Evolutionary conservation across 1,140 invertebrate species (phyloP), one percentile per base, ranked within the genome.

Genomic region (Prorops nasuta): DNA sequence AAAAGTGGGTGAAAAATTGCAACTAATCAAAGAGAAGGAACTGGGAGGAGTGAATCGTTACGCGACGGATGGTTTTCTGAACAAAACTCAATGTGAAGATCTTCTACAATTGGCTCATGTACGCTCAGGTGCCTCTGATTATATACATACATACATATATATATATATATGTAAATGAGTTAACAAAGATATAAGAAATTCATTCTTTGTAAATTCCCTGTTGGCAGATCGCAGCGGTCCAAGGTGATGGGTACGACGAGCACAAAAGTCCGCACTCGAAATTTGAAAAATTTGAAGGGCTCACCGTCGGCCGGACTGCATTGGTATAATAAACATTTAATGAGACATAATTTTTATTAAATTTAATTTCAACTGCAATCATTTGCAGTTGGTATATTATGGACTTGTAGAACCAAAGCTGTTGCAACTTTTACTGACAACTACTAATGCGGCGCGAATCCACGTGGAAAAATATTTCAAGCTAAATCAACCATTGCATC

Each of bases 201-300:
- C 10, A 28, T 28, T 28, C 31, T 37, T n/a, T 28, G 18, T 18
- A 14, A 8, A 24, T 22, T 41, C 38, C 22, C 43, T 28, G n/a
- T 21, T 32, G 18, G 21, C 45, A 79, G 78, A 61, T 67, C 18
- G 80, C 76, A 22, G 72, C 74, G 15, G 62, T 77, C 16, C 60
- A 77, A 55, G 81, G 82, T 20, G 81, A 83, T 60, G 82, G 82
- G 7, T 84, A 83, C 56, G 62, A 63, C 12, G 67, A 71, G n/a
- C 76, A 73, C 31, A 68, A 63, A 51, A 79, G 77, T 44, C 82
- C 85, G 20, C 83, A 85, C 66, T 83, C 84, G 12, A 56, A 70
- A 54, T 72, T 76, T 54, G 85, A 87, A 68, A 71, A 67, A 44
- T 85, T 85, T 65, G 78, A 81, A 66, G 85, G 84, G 3, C 63